Conservation (phyloP, 2,888 invertebrate genomes). For the Netelia virgata region DNA sequence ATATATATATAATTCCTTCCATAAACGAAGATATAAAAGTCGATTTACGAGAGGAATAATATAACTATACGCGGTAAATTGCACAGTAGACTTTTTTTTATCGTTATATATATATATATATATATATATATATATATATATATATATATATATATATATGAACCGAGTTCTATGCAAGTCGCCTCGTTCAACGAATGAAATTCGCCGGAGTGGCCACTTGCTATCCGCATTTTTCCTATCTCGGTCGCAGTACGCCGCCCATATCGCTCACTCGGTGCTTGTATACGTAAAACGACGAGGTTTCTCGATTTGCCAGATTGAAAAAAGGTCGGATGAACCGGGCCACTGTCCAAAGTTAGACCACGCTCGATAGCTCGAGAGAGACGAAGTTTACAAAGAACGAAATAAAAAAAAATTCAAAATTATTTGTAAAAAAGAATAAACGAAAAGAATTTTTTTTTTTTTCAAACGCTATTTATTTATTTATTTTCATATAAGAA, state of each 20-base stretch:
- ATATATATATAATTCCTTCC: background rate
- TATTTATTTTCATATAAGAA: too few relatives aligned
- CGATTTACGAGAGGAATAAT: background rate
- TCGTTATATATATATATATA: constrained; percentile 7
- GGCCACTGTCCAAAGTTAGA: background rate
- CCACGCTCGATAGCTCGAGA: background rate
- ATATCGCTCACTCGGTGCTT: background rate
- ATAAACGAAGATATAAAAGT: background rate
- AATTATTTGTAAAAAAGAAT: too few relatives aligned
- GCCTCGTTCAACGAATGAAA: constrained; percentile 32
- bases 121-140: constrained; percentile 30
- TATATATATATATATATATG: constrained; percentile 16
- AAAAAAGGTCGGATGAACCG: background rate
- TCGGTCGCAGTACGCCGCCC: background rate
- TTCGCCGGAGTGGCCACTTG: constrained; percentile 36
- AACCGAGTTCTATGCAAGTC: background rate
- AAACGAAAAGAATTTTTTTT: too few relatives aligned
- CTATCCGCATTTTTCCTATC: constrained; percentile 22
- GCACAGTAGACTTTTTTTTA: constrained; percentile 31
- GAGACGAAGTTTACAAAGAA: too few relatives aligned
- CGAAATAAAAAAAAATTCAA: too few relatives aligned
- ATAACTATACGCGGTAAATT: background rate
- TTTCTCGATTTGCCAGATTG: constrained; percentile 22
- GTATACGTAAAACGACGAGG: constrained; percentile 7
- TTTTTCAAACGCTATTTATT: too few relatives aligned